Conservation (phyloP, 2,888 invertebrate species). For the Drosophila borealis region DNA sequence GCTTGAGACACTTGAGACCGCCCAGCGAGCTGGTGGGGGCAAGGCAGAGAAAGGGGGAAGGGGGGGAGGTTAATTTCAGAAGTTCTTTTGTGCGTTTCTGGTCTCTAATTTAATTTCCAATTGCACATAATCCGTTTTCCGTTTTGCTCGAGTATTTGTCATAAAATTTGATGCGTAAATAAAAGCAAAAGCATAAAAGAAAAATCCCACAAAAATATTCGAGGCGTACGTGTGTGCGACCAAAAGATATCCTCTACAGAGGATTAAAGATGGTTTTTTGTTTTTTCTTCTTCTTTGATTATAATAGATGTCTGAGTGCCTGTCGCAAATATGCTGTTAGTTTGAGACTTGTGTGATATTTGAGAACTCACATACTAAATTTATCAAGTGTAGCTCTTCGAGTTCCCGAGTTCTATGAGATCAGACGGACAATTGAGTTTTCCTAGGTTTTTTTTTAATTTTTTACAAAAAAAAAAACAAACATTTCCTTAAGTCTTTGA, state of each 20-base stretch:
- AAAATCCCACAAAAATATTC: slow-evolving; percentile 4
- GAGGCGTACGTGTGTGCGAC: background rate
- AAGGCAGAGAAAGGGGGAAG: background rate
- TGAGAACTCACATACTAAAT: background rate
- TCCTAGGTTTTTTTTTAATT: too few relatives aligned
- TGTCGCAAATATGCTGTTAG: background rate
- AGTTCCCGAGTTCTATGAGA: background rate
- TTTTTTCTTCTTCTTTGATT: background rate
- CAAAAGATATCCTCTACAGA: slow-evolving; percentile 2
- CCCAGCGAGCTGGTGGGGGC: slow-evolving; percentile 22
- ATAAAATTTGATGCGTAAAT: slow-evolving; percentile 77
- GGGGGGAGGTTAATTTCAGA: background rate
- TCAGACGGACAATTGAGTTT: too few relatives aligned
- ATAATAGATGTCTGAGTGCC: background rate
- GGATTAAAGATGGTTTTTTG: background rate
- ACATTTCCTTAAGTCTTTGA: too few relatives aligned
- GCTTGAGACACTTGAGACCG: slow-evolving; percentile 66
- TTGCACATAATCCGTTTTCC: slow-evolving; percentile 76
- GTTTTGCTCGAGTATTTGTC: slow-evolving; percentile 63
- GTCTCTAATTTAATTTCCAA: slow-evolving; percentile 76
- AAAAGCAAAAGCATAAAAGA: slow-evolving; percentile 34
- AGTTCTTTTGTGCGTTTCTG: slow-evolving; percentile 45
- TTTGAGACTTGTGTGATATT: background rate
- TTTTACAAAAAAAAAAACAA: too few relatives aligned
- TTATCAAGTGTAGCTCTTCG: background rate